Conservation (phyloP, 2,797 vertebrate genomes). For the Hydrophis major region DNA sequence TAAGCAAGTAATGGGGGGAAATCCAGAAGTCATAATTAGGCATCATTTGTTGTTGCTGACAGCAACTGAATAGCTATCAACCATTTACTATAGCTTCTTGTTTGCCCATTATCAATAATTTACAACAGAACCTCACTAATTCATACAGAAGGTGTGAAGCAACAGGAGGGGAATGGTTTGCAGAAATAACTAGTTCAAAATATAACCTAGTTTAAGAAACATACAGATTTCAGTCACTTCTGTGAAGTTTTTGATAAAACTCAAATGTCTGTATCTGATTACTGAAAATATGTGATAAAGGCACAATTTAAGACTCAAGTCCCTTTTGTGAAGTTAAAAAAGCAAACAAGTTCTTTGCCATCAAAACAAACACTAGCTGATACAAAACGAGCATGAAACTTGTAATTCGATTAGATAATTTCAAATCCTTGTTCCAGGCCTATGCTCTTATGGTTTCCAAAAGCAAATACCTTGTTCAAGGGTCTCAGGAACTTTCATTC, state of each 20-base stretch:
- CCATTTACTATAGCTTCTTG: background rate
- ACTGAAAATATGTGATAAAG: background rate
- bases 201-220: background rate
- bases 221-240: background rate
- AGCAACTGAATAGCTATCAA: background rate
- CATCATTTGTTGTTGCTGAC: background rate
- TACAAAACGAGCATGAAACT: slow-evolving; percentile 14
- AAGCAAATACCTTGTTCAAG: slow-evolving; percentile 88
- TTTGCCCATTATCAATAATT: background rate
- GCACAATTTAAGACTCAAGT: background rate
- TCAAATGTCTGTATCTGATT: background rate
- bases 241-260: background rate
- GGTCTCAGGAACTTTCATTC: slow-evolving; percentile 93
- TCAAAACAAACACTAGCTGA: slow-evolving; percentile 9
- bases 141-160: background rate
- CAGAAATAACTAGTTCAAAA: background rate
- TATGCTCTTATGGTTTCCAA: slow-evolving; percentile 17
- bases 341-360: background rate
- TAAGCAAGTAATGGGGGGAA: background rate
- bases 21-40: background rate
- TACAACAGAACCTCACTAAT: background rate
- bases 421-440: background rate
- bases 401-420: background rate
- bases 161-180: background rate
- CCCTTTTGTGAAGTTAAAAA: background rate